Conservation (phyloP, 1,140 invertebrate species). For the Drosophila eugracilis region DNA sequence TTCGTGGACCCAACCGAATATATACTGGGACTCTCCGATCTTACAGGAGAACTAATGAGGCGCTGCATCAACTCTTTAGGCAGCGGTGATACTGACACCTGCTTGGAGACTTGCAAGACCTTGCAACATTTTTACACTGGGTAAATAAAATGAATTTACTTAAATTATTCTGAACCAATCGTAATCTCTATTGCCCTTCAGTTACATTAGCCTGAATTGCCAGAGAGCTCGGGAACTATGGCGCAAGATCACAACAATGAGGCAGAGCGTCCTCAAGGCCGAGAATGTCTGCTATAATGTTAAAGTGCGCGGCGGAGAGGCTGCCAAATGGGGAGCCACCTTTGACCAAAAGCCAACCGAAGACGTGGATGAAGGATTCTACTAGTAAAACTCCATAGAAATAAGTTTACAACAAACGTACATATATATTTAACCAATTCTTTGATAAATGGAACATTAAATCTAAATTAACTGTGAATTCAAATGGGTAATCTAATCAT, state of each 20-base stretch:
- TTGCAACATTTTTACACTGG: constrained; percentile 90
- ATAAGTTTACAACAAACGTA: neutral
- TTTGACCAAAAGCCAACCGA: constrained; percentile 71
- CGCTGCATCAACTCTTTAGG: constrained; percentile 94
- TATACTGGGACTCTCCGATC: constrained; percentile 93
- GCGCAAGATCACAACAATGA: constrained; percentile 86
- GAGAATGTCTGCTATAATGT: constrained; percentile 94
- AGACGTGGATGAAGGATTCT: constrained; percentile 77
- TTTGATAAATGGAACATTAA: neutral
- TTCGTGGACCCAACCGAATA: constrained; percentile 78
- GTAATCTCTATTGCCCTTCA: constrained; percentile 6
- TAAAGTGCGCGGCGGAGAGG: constrained; percentile 92
- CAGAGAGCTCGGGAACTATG: constrained; percentile 6
- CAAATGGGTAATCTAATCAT: constrained; percentile 34
- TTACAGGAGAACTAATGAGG: constrained; percentile 96
- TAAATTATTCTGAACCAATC: no score
- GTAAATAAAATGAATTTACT: constrained; percentile 8
- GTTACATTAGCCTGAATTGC: constrained; percentile 70
- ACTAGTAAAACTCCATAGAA: constrained; percentile 21
- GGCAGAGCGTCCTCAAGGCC: constrained; percentile 92
- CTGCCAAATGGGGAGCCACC: constrained; percentile 62
- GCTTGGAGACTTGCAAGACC: constrained; percentile 90
- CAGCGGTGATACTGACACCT: constrained; percentile 90
- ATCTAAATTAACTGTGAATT: constrained; percentile 8
- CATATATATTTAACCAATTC: constrained; percentile 2